phyloP scores from a whole-genome alignment of 37 sponge, comb jelly and placozoan species.

The Halichondria panicea region DNA sequence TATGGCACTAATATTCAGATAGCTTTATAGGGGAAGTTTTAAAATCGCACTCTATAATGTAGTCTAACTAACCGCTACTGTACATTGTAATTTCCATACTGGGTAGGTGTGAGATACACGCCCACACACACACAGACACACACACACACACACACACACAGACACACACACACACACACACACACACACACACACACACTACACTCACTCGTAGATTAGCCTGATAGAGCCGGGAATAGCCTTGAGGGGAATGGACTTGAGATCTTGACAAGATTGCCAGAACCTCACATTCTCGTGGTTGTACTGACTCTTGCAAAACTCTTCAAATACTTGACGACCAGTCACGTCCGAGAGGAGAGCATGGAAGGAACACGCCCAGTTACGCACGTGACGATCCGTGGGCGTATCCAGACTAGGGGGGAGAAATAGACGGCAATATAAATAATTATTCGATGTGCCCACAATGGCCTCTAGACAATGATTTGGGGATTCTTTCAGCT shows the following conservation, averaged over 20 bases:
- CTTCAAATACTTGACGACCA: slow-evolving; percentile 64
- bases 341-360: slow-evolving; percentile 68
- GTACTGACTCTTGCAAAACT: slow-evolving; percentile 61
- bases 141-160: too few relatives aligned
- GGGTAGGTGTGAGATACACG: too few relatives aligned
- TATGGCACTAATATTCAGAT: too few relatives aligned
- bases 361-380: slow-evolving; percentile 69
- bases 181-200: not conserved
- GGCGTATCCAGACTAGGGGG: slow-evolving; percentile 69
- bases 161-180: not conserved
- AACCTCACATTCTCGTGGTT: slow-evolving; percentile 76
- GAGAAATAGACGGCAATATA: not conserved
- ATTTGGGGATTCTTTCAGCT: too few relatives aligned
- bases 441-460: not conserved
- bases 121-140: too few relatives aligned
- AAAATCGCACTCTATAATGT: too few relatives aligned
- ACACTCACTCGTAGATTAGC: slow-evolving; percentile 66
- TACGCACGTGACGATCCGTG: slow-evolving; percentile 18
- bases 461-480: not conserved
- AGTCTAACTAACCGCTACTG: too few relatives aligned
- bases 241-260: slow-evolving; percentile 54
- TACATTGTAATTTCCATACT: too few relatives aligned
- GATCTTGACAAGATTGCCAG: slow-evolving; percentile 73
- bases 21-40: too few relatives aligned
- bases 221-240: slow-evolving; percentile 47